Percentiles rank a stretch among this genome's conserved stretches.
Evolutionary conservation across 2,888 invertebrate genomes (phyloP).

Genomic region (Troides oblongomaculatus): DNA sequence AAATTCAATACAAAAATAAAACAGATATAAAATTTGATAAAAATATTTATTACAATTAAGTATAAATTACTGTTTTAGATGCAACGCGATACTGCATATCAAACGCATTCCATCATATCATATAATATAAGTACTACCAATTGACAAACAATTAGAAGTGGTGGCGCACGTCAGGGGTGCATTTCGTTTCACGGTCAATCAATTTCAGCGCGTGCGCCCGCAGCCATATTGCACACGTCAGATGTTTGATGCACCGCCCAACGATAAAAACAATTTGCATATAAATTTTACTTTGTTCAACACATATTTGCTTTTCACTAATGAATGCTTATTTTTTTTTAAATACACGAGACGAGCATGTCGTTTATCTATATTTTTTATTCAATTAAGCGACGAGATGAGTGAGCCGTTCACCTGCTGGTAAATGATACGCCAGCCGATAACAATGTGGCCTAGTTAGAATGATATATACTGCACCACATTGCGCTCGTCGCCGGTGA

Average conservation of each 20-base stretch:
- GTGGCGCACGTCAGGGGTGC: constrained; percentile 69
- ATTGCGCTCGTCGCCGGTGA: too few species aligned
- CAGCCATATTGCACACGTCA: constrained; percentile 80
- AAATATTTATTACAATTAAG: too few species aligned
- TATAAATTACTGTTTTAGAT: neutral
- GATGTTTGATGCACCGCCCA: constrained; percentile 58
- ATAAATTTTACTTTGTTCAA: constrained; percentile 6
- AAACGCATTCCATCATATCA: constrained; percentile 36
- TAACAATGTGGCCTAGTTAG: too few species aligned
- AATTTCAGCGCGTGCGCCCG: constrained; percentile 74
- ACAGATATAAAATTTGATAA: too few species aligned
- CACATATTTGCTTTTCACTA: neutral
- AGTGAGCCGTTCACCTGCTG: too few species aligned
- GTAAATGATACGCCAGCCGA: too few species aligned
- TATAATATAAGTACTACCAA: constrained; percentile 56
- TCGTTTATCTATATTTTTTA: too few species aligned
- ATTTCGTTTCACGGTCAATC: constrained; percentile 79
- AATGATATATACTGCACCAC: too few species aligned
- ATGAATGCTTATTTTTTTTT: neutral
- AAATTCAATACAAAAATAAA: too few species aligned
- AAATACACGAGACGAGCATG: too few species aligned
- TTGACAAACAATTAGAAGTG: constrained; percentile 71
- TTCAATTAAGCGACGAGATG: too few species aligned
- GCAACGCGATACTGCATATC: neutral
- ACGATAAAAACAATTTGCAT: constrained; percentile 43